Evolutionary conservation across 2,113 vertebrate genomes (phyloP), one percentile per base, ranked within the genome.

Genomic region (Bolborhynchus lineola): DNA sequence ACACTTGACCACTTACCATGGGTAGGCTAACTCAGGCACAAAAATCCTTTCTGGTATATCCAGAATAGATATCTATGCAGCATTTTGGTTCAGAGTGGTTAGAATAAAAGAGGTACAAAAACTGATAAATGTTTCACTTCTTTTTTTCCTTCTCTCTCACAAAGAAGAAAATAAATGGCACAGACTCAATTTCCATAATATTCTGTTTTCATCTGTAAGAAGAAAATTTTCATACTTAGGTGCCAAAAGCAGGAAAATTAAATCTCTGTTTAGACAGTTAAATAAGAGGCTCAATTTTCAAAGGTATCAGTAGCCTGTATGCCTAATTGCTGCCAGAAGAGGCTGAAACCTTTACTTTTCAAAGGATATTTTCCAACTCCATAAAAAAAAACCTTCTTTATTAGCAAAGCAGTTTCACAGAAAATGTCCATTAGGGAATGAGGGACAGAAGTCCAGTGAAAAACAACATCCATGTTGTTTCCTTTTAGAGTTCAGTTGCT

Each of bases 221-320:
- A 88, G 88, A 93, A 88, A 90, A 94, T 92, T 96, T 96, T 93
- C 88, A 86, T 95, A 88, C 76, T 90, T 68, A 93, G 79, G 88
- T 97, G 96, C 93, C 95, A 95, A 97, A 95, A 94, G 93, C 82
- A 95, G 88, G 72, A 67, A 88, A 95, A 94, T 94, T 41, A 92
- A 68, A 84, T 79, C 95, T 94, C 64, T 97, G 88, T 95, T 94
- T 97, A 96, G 93, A 95, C 86, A 93, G 90, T 81, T 92, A 94
- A 96, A 94, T 96, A 92, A 95, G 79, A 92, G 68, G 55, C 33
- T 95, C 95, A 60, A 10, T 94, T 94, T 97, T 95, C 90, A 83
- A 75, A 90, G 47, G 42, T 47, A 92, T n/a, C 46, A 62, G 33
- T 59, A 88, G 65, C 12, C 29, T 70, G 9, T 49, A 60, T 75